Evolutionary conservation across 2,113 vertebrate genomes (phyloP).

Genomic region (Monarcha castaneiventris): DNA sequence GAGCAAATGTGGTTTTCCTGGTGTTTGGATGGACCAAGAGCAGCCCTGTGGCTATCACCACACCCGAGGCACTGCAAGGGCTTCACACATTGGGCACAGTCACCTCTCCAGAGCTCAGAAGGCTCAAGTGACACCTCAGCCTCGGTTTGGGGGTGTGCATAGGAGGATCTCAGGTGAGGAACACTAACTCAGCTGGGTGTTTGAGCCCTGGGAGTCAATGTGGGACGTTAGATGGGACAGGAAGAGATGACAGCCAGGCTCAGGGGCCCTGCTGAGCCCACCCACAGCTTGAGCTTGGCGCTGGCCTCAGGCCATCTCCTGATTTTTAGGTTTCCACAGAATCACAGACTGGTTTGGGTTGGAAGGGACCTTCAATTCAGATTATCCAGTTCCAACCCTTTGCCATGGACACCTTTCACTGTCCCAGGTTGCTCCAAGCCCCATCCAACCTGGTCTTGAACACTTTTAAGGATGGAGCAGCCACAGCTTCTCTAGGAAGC

Average conservation of each 20-base stretch:
- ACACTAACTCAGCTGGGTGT: background rate
- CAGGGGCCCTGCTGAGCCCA: background rate
- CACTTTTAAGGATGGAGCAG: background rate
- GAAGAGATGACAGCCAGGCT: background rate
- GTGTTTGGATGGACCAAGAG: background rate
- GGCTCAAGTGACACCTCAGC: rapidly evolving
- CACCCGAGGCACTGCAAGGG: rapidly evolving
- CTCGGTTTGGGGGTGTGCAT: too few relatives aligned
- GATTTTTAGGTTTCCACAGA: background rate
- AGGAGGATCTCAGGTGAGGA: background rate
- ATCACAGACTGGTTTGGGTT: background rate
- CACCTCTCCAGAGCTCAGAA: background rate
- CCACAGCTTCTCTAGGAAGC: background rate
- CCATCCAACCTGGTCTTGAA: background rate
- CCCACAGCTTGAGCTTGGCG: background rate
- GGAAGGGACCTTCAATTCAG: background rate
- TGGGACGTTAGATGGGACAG: background rate
- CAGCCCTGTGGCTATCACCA: background rate
- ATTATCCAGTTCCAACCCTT: background rate
- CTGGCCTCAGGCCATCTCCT: background rate
- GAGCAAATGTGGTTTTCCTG: background rate
- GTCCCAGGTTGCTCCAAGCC: background rate
- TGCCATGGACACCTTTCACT: background rate
- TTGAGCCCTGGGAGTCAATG: background rate
- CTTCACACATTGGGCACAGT: background rate